A percentile compares a stretch with the other conserved stretches of the same genome.
Evolutionary conservation across 2,888 invertebrate species (phyloP).

Genomic region (Dendrolimus pini): DNA sequence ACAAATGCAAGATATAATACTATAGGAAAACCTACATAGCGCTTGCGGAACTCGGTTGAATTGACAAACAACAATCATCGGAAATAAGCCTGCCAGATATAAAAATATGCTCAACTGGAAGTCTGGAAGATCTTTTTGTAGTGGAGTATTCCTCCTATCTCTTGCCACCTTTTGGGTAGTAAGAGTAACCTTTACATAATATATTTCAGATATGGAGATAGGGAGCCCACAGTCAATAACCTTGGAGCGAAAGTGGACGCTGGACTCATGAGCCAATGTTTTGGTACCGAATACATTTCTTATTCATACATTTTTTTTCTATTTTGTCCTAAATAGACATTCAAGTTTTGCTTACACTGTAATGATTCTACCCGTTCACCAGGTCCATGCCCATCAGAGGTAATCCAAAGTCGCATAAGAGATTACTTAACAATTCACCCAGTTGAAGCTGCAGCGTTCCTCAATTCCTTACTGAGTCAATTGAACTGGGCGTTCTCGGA

Average conservation of each 20-base stretch:
- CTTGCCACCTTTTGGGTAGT: too few species aligned
- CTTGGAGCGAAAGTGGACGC: constrained; percentile 69
- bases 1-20: too few species aligned
- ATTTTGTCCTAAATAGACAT: not conserved
- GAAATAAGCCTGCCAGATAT: too few species aligned
- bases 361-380: not conserved
- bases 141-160: too few species aligned
- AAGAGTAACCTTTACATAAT: not conserved
- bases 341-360: not conserved
- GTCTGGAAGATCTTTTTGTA: too few species aligned
- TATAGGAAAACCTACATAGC: too few species aligned
- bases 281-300: constrained; percentile 35
- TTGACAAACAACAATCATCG: too few species aligned
- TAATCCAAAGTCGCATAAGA: constrained; percentile 80
- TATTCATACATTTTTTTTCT: not conserved
- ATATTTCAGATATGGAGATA: constrained; percentile 53
- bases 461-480: constrained; percentile 88
- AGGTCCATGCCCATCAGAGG: constrained; percentile 83
- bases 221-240: constrained; percentile 67
- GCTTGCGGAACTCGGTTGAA: too few species aligned
- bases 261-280: constrained; percentile 69
- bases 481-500: constrained; percentile 94
- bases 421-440: constrained; percentile 78
- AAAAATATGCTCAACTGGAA: too few species aligned
- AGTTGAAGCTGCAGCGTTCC: constrained; percentile 80